Evolutionary conservation across 2,113 vertebrate species (phyloP), one percentile per base, ranked within the genome.

Genomic region (Micromys minutus): DNA sequence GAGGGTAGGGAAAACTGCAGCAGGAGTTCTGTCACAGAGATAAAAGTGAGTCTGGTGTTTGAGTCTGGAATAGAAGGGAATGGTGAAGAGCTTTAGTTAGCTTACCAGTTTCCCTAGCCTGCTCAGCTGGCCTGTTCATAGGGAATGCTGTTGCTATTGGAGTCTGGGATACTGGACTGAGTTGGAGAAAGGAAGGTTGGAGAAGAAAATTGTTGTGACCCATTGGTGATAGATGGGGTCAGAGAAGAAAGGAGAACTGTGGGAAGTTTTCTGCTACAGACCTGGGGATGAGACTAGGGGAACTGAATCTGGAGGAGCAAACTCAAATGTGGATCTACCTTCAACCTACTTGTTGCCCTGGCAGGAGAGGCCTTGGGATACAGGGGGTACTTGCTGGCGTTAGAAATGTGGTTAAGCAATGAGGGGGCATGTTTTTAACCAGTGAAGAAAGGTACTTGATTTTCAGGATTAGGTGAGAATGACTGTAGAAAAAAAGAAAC

Each of bases 401-500:
- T 57, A 34, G 22, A 12, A 12, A 21, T 39, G 22, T 9, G 13
- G 31, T 42, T 2, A 42, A 63, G 39, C 77, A 45, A 42, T 13
- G 39, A 29, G 57, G n/a, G 29, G 59, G 57, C 17, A 42, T 83
- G 87, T 91, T 59, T 63, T 63, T 19, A 72, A 52, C 80, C 59
- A 63, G 8, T 84, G 74, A 87, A 90, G 71, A 55, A 87, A 75
- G 63, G 61, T 9, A 39, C 10, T 89, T 87, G 24, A 11, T 71
- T 94, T 95, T 59, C 42, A 65, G 36, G 69, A 61, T 69, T 61
- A 45, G 76, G 65, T 45, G 34, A 84, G 42, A 47, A 59, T 47
- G 81, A 5, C 24, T 93, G 5, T 75, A 52, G 55, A 79, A 97
- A 94, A n/a, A 69, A 77, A 50, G 67, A 77, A 45, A 36, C 42